Evolutionary conservation across 2,888 invertebrate genomes (phyloP), one percentile per base, ranked within the genome.

Genomic region (Amphimallon solstitiale): DNA sequence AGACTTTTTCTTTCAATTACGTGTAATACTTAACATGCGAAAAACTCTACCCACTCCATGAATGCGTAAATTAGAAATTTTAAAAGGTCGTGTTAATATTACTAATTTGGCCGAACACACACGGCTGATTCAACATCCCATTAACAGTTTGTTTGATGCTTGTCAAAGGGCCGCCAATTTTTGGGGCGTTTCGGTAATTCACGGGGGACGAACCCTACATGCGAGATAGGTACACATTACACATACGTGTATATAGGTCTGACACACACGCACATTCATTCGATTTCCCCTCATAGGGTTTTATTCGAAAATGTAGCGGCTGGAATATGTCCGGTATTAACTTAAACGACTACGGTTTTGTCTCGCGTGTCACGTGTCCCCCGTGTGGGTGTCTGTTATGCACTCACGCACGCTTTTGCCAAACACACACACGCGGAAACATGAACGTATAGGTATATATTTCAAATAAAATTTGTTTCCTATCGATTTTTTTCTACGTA

Each of bases 81-180:
- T 54, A 54, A 54, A 54, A 21, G 14, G n/a, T 38, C 38, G 21
- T 38, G 12, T 14, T 19, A 21, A 54, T 40, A 21, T 40, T 21
- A 40, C 40, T 54, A 54, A 54, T 54, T 54, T 19, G 54, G 23
- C 38, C 40, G 37, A 1, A 1, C 46, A 46, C 10, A 21, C 19
- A 12, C 37, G 12, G 9, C 37, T 19, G 46, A 46, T 35, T 61
- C 61, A 35, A 46, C 52, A 45, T 52, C 52, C 52, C 52, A 63
- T 63, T 63, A 63, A 63, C 43, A 29, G 51, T 40, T 63, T 23
- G 63, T 51, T 63, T 63, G 51, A 54, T 40, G 54, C 40, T 45
- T 45, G 52, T 51, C 52, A 43, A 52, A 43, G 43, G 34, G 37
- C 29, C 19, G 40, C 52, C 63, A 52, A 63, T 51, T 52, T 63